phyloP scores from a whole-genome alignment of 2,797 vertebrate species.

The Hyperoplus immaculatus region DNA sequence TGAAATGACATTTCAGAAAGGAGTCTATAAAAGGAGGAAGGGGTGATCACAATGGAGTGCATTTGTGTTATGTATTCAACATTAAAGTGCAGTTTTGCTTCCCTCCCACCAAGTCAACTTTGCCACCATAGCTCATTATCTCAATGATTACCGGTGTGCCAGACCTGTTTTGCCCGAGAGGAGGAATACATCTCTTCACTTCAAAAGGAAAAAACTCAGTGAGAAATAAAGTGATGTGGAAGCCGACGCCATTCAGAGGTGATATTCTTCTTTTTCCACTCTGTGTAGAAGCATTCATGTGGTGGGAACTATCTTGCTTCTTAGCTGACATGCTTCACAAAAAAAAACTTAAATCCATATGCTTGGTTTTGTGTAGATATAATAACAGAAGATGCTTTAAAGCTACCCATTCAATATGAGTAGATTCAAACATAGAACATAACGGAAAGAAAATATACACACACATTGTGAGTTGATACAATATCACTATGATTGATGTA shows the following conservation, averaged over 20 bases:
- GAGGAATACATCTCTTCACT: constrained; percentile 20
- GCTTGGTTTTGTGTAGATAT: too few relatives aligned
- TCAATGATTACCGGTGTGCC: constrained; percentile 40
- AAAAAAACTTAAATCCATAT: too few relatives aligned
- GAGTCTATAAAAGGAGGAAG: constrained; percentile 24
- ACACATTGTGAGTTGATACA: too few relatives aligned
- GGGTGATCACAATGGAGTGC: constrained; percentile 38
- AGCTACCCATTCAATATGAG: too few relatives aligned
- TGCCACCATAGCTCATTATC: constrained; percentile 64
- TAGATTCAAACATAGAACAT: too few relatives aligned
- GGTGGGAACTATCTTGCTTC: neutral
- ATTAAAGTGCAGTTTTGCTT: constrained; percentile 48
- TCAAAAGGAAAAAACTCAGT: constrained; percentile 9
- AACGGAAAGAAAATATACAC: too few relatives aligned
- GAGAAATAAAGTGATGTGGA: constrained; percentile 23
- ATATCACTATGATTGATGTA: too few relatives aligned
- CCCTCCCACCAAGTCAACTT: constrained; percentile 28
- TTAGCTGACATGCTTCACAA: neutral
- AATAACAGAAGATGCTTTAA: too few relatives aligned
- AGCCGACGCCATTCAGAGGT: constrained; percentile 39
- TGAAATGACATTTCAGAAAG: constrained; percentile 59
- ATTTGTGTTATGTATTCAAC: constrained; percentile 51
- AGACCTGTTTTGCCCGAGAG: constrained; percentile 10
- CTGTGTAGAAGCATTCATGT: constrained; percentile 19
- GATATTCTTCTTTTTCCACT: constrained; percentile 35